Base-by-base conservation (phyloP, 2,797 vertebrate species). In the Hapalemur alaotrensis region DNA sequence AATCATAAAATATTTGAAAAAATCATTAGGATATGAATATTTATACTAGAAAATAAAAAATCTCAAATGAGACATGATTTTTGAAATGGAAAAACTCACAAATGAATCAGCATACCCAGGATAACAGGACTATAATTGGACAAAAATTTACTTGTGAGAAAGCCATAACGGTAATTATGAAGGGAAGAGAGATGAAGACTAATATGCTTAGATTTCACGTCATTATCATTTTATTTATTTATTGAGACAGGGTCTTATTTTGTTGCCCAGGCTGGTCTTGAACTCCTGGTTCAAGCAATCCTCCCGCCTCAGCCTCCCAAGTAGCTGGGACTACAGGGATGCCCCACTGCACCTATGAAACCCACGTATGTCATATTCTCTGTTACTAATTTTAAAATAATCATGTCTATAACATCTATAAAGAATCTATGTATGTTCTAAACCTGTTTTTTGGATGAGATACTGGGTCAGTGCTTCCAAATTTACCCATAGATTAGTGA, bases 11-110 rank as follows among this genome's bases (percentile, higher is more conserved):
- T 79, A 46, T 35, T 92, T 75, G 48, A 25, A 63, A 79, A 92
- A 78, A 2, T 85, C 38, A 54, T 70, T 15, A 22, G 7, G 12
- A 43, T 94, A 79, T 91, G 67, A 97, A 91, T 95, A 92, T 92
- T 93, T 87, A 81, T 84, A 65, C 4, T 81, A 67, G 22, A 43
- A 95, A 76, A 48, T 52, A 43, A 61, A 84, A 78, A 61, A n/a
- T 0, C 41, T 95, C 38, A 93, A 85, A 73, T 90, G 15, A 52
- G 20, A 54, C 1, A n/a, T 52, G 20, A 72, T 30, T 90, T 93
- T 84, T 92, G 35, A 85, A 79, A 65, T 54, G 32, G 13, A 59
- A 91, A 95, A 91, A 17, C 2, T 50, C 30, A 65, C 80, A 41
- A 89, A 90, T 85, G 91, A 86, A 81, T 88, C 18, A 92, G 25